Evolutionary conservation across 1,140 invertebrate species (phyloP).

Genomic region (Drosophila pachea): DNA sequence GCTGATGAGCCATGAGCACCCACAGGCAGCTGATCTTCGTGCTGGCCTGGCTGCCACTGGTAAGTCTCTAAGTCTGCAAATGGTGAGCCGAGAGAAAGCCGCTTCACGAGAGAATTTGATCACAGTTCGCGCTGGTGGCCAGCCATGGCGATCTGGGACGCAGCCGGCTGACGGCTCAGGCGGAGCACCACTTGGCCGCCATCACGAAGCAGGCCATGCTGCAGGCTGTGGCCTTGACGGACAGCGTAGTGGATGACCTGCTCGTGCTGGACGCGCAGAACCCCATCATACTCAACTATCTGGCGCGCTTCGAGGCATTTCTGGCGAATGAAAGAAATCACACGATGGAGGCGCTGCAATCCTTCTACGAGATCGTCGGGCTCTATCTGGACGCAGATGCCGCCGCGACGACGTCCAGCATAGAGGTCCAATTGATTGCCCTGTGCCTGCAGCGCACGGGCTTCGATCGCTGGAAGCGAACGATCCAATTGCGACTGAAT

Average conservation of each 20-base stretch:
- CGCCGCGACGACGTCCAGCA: constrained; percentile 35
- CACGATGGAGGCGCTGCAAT: constrained; percentile 32
- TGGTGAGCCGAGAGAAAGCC: not conserved
- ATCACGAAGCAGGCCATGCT: constrained; percentile 42
- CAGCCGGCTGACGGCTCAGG: constrained; percentile 44
- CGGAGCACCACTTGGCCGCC: constrained; percentile 42
- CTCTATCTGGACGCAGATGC: constrained; percentile 51
- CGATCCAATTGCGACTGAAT: constrained; percentile 41
- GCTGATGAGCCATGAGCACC: constrained; percentile 29
- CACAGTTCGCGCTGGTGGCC: not conserved
- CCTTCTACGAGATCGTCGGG: constrained; percentile 47
- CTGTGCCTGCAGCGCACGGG: constrained; percentile 60
- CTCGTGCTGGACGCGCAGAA: constrained; percentile 58
- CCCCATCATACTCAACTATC: constrained; percentile 32
- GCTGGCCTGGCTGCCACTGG: not conserved
- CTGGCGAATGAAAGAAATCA: constrained; percentile 26
- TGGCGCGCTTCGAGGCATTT: constrained; percentile 45
- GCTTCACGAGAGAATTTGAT: not conserved
- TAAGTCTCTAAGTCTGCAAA: constrained; percentile 24
- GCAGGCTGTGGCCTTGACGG: constrained; percentile 54
- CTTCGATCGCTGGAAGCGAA: constrained; percentile 66
- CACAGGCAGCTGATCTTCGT: not conserved
- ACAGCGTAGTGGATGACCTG: constrained; percentile 58
- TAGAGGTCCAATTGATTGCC: constrained; percentile 55
- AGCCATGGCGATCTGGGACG: constrained; percentile 46